These are phyloP conservation scores for Petromus typicus DNA, from an alignment of 2,113 vertebrate genomes.

Conservation along the genomic window DNA sequence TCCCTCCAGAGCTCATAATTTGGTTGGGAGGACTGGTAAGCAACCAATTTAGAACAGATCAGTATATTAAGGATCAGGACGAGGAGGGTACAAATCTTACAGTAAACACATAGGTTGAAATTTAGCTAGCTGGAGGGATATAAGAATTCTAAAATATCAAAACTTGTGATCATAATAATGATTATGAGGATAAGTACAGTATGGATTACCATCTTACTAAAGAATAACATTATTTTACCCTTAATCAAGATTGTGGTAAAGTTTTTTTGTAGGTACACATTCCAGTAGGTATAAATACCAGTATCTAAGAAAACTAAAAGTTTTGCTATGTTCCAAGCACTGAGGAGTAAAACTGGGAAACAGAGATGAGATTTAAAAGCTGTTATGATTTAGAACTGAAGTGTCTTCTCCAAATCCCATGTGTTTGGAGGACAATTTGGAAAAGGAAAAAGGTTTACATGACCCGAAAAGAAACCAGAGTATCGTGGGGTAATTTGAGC, in stretches of 20 bases:
- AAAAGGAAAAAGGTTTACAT: neutral
- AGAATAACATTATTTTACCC: neutral
- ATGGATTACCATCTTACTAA: neutral
- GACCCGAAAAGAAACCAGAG: neutral
- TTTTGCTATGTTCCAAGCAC: neutral
- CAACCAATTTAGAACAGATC: neutral
- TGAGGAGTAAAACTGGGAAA: neutral
- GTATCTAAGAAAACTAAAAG: slow-evolving; percentile 25
- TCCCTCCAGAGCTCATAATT: neutral
- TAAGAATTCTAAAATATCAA: neutral
- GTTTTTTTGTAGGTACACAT: neutral
- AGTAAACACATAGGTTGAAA: neutral
- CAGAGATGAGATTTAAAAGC: neutral
- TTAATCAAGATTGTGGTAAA: neutral
- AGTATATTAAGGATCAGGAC: neutral
- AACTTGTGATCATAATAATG: neutral
- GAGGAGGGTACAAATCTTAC: neutral
- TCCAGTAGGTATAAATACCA: neutral
- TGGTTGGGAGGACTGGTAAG: neutral
- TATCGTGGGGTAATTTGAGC: neutral
- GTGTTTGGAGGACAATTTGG: neutral
- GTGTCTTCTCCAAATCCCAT: neutral
- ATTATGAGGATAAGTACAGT: neutral
- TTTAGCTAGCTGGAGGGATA: neutral
- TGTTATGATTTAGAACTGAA: neutral